These are phyloP conservation scores for Scrobipalpa atriplicella DNA, from an alignment of 2,888 invertebrate species.

Conservation along the genomic window DNA sequence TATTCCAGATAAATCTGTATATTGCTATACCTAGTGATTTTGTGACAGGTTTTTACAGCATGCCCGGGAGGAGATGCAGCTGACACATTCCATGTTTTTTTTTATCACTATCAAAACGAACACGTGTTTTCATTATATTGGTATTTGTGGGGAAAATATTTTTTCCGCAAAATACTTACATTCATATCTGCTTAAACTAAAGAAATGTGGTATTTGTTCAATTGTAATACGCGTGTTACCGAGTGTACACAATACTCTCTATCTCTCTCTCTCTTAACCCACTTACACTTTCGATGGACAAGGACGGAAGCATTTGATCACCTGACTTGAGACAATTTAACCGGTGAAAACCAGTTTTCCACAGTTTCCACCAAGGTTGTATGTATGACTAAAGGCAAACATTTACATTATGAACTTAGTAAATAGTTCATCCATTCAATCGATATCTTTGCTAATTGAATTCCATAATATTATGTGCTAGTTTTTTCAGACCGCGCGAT, in stretches of 20 bases:
- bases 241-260: background rate
- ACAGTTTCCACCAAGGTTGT: conserved; percentile 11
- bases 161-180: no score
- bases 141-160: no score
- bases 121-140: no score
- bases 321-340: conserved; percentile 17
- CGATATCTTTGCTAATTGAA: background rate
- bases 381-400: conserved; percentile 30
- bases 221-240: conserved; percentile 20
- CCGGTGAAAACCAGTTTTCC: conserved; percentile 18
- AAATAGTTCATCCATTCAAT: background rate
- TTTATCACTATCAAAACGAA: no score
- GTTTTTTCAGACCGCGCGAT: no score
- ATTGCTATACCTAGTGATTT: no score
- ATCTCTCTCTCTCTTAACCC: conserved; percentile 13
- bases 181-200: background rate
- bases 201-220: conserved; percentile 5
- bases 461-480: no score
- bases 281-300: background rate
- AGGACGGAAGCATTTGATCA: conserved; percentile 10
- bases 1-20: no score
- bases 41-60: no score
- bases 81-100: no score
- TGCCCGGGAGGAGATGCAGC: no score
- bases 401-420: conserved; percentile 10